Evolutionary conservation across 92 coral and sea anemone genomes (phyloP), one percentile per base, ranked within the genome.

Genomic region (Montipora capitata): DNA sequence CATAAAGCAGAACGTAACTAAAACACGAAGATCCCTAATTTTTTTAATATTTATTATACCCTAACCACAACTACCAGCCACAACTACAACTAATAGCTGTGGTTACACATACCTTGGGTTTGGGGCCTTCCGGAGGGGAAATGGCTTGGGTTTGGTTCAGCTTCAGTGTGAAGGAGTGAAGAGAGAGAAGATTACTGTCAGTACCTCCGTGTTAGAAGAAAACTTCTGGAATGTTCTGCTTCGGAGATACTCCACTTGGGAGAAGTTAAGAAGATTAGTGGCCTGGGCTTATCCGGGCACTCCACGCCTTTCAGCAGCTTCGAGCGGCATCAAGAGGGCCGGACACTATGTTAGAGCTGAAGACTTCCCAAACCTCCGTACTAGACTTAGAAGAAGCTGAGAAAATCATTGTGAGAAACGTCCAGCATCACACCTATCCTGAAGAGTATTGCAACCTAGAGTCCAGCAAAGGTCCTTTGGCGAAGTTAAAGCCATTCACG

Each of bases 81-180:
- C n/a, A n/a, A n/a, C n/a, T n/a, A n/a, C 35, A 27, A 27, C 35
- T 27, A 1, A 27, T 27, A 27, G 35, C 35, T 27, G 35, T 27
- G 35, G 35, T 27, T 27, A 27, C 35, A 27, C 35, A 27, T 1
- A 27, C 1, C 35, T 27, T 27, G 35, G 35, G 1, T 27, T 27
- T 27, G 35, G 35, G 35, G 35, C 35, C 35, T 27, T 27, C 35
- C 35, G 35, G 35, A 27, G 35, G 35, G 35, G 35, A 27, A 27
- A 27, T 27, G 35, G 35, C 35, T 27, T 27, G 35, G 35, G 35
- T 27, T 27, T 27, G 35, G 35, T 27, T 27, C 35, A 27, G 35
- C n/a, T n/a, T n/a, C n/a, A n/a, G n/a, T n/a, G n/a, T 72, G 90
- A 90, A 73, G 90, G 90, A 68, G 90, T 90, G 38, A 90, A 78